These are phyloP conservation scores for Pandemis cinnamomeana DNA, from an alignment of 2,888 invertebrate genomes.

Conservation along the genomic window DNA sequence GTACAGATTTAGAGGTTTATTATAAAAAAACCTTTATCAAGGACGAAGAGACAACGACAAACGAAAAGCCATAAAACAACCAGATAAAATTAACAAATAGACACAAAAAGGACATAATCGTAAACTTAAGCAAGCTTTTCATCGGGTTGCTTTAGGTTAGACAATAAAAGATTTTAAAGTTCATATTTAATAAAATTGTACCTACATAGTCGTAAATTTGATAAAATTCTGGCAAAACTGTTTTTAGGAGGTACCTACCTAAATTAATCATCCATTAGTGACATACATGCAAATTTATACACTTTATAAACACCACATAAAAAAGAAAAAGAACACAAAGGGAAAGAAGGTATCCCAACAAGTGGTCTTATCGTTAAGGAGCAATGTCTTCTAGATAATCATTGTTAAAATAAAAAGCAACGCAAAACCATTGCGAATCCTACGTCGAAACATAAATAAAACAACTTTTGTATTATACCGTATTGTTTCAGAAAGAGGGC, in stretches of 20 bases:
- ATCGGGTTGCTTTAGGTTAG: not conserved
- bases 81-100: not conserved
- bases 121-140: not conserved
- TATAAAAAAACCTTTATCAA: not conserved
- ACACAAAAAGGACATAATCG: not conserved
- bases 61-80: constrained; percentile 4
- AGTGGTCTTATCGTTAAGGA: too few relatives aligned
- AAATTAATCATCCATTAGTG: too few relatives aligned
- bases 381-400: too few relatives aligned
- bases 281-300: too few relatives aligned
- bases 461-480: constrained; percentile 29
- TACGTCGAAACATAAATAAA: not conserved
- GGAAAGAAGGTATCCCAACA: not conserved
- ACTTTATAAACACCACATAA: not conserved
- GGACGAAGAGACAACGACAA: not conserved
- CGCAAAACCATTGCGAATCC: not conserved
- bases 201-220: too few relatives aligned
- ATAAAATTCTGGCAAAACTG: too few relatives aligned
- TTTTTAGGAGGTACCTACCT: too few relatives aligned
- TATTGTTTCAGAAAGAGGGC: constrained; percentile 87
- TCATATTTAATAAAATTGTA: too few relatives aligned
- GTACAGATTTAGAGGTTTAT: too few relatives aligned
- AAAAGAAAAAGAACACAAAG: not conserved
- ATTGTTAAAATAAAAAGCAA: not conserved
- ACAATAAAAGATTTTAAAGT: not conserved